Evolutionary conservation across 2,113 vertebrate species (phyloP), one percentile per base, ranked within the genome.

Genomic region (Benitochromis conjunctus): DNA sequence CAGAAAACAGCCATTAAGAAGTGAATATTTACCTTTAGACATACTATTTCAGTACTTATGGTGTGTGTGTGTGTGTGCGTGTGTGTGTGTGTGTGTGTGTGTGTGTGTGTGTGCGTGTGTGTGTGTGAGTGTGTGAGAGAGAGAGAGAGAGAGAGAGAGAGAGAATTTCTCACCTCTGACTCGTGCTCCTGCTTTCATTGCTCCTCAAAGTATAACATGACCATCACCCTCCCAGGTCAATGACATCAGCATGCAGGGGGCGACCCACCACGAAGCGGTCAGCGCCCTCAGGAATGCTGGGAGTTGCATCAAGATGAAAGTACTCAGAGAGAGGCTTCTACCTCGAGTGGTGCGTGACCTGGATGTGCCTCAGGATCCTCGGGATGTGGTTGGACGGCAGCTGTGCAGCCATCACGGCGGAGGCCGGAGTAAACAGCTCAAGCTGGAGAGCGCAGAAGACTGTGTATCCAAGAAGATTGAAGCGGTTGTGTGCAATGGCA

Each of bases 231-330:
- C 88, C 16, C 85, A 97, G 96, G 96, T 97, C 84, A 95, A 96
- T 13, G 94, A 95, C n/a, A 79, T 95, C 55, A 85, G 88, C 86
- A 91, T 96, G 94, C 94, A 92, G 66, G 86, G 91, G 12, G 95
- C 88, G 13, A 94, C 93, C 62, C 96, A 97, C 90, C 94, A 95
- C 1, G 92, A 95, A 48, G 96, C 96, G 0, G 96, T 97, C 74
- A 87, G 88, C 1, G 90, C 95, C 53, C 94, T 97, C 62, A 94
- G 93, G 86, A 96, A 94, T 76, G 96, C 96, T 5, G 95, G 96
- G 71, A 95, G 92, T 88, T 96, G 95, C 76, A 94, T 97, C 34
- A 94, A 89, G 69, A 93, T 97, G 88, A 95, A 93, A 86, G 94
- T 97, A 5, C 82, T 96, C 46, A 90, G 96, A 74, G 95, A 95